Conservation (phyloP, 23 tunicate genomes). For the Ciona savignyi region DNA sequence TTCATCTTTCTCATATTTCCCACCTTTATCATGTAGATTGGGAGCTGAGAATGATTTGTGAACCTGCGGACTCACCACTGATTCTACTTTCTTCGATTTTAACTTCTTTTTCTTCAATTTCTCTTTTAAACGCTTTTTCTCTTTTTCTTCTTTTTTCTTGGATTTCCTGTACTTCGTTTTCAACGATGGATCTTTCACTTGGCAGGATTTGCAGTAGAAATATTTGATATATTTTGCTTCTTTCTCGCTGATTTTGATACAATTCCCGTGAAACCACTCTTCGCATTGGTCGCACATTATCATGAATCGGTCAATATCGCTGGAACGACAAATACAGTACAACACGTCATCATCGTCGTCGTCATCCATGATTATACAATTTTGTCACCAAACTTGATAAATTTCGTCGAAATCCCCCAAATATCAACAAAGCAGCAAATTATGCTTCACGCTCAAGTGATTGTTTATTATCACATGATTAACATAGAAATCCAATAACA, state of each 20-base stretch:
- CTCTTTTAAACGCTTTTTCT: conserved; percentile 18
- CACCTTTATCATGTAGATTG: neutral
- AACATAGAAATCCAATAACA: too few species aligned
- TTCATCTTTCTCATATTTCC: conserved; percentile 48
- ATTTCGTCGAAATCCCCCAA: too few species aligned
- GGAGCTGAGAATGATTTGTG: conserved; percentile 59
- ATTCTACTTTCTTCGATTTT: conserved; percentile 13
- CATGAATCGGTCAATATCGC: conserved; percentile 88
- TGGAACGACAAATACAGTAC: conserved; percentile 75
- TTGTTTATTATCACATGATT: too few species aligned
- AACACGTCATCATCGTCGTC: too few species aligned
- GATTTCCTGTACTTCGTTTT: conserved; percentile 64
- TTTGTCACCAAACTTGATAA: too few species aligned
- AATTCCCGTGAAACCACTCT: conserved; percentile 95
- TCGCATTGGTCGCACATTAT: conserved; percentile 93
- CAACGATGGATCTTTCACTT: conserved; percentile 57
- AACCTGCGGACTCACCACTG: neutral
- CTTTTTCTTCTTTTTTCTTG: conserved; percentile 51
- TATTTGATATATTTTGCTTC: conserved; percentile 69
- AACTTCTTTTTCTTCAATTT: conserved; percentile 13
- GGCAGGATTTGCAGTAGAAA: conserved; percentile 74
- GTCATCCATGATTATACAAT: too few species aligned
- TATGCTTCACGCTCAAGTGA: too few species aligned
- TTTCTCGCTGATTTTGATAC: conserved; percentile 78
- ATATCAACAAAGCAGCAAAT: too few species aligned